A percentile compares a stretch with the other conserved stretches of the same genome.
Conservation (phyloP, 2,113 vertebrate species). For the Fukomys damarensis region DNA sequence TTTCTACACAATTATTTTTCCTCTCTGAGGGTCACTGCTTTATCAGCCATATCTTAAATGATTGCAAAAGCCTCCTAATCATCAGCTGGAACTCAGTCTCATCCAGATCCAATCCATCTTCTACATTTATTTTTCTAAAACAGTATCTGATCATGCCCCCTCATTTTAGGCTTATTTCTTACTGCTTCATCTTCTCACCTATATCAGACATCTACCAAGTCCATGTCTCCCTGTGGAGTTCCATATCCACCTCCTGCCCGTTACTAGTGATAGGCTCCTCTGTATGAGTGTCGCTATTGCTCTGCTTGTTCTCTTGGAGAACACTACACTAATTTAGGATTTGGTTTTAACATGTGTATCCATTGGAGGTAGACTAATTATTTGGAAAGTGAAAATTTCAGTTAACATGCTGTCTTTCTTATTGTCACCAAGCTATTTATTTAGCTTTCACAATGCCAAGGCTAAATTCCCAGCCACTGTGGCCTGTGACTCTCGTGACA, state of each 20-base stretch:
- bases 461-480: neutral
- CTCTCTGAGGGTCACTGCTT: neutral
- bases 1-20: constrained; percentile 49
- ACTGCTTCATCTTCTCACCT: neutral
- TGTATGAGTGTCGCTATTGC: neutral
- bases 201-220: neutral
- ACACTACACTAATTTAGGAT: neutral
- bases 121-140: constrained; percentile 33
- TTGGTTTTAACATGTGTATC: neutral
- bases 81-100: neutral
- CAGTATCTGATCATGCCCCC: neutral
- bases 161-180: neutral
- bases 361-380: constrained; percentile 6
- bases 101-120: neutral
- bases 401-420: constrained; percentile 1
- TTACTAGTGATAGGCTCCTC: neutral
- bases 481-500: neutral
- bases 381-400: constrained; percentile 39
- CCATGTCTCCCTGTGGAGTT: neutral
- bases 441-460: constrained; percentile 14
- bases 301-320: neutral
- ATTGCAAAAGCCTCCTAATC: constrained; percentile 13
- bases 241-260: rapidly evolving
- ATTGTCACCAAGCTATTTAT: neutral
- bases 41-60: neutral